Evolutionary conservation across 2,113 vertebrate genomes (phyloP), one percentile per base, ranked within the genome.

Genomic region (Ictalurus furcatus): DNA sequence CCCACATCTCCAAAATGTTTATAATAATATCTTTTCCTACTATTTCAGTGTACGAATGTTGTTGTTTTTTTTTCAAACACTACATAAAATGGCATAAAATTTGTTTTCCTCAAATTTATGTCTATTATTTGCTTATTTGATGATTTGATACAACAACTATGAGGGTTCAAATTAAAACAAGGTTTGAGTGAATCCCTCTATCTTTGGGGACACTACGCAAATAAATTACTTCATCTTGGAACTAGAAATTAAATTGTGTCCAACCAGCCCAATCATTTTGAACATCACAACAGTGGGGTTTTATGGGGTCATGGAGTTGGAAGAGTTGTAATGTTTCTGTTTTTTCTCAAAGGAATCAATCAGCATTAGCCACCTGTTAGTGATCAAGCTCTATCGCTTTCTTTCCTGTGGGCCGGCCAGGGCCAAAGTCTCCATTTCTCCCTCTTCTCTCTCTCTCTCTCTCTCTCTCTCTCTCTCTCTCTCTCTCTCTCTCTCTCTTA

Each of bases 361-460:
- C 91, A 92, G 92, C 90, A 90, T 30, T 84, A 92, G 85, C 84
- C 90, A 93, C 93, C 93, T 94, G 93, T 88, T 93, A 84, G 83
- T 40, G 78, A 91, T 90, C 89, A 89, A 88, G 28, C 84, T 79
- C 82, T 65, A 56, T 83, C 44, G 81, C 85, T 87, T 71, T 69
- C 71, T 88, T 83, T 61, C 71, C 78, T 79, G 28, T 40, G 63
- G 67, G 80, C 4, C 54, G 90, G 81, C 67, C 87, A 89, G 67
- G 25, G n/a, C 87, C 65, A 65, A 61, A 87, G 86, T 37, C 63
- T 79, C 21, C 23, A 11, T 85, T 17, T 34, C 54, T 82, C 52
- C 59, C 5, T 7, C 7, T 23, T 74, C 58, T 67, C 44, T 69
- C 37, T 80, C 63, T 37, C 56, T 44, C 88, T 79, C 44, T 52